Percentiles rank a stretch among this genome's conserved stretches.
phyloP scores from a whole-genome alignment of 2,888 invertebrate genomes.

The Ommatoiulus sabulosus region DNA sequence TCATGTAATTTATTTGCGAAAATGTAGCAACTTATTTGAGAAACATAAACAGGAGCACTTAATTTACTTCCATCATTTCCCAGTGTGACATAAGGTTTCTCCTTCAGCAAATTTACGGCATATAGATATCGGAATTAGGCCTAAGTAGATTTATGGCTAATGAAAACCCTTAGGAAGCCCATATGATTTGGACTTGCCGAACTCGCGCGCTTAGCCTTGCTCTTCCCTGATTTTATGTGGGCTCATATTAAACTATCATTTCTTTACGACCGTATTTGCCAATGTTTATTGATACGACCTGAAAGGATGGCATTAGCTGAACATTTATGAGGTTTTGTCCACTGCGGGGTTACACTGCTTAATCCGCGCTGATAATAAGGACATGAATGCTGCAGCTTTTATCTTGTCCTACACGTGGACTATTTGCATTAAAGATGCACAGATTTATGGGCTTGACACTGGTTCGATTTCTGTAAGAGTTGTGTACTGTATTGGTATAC shows the following conservation, averaged over 20 bases:
- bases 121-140: slow-evolving; percentile 27
- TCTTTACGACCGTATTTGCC: not conserved
- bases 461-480: no score
- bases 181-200: not conserved
- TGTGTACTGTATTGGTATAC: no score
- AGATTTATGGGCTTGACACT: no score
- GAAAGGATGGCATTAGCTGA: not conserved
- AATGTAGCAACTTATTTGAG: not conserved
- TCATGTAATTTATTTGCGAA: not conserved
- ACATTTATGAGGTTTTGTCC: not conserved
- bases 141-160: slow-evolving; percentile 41
- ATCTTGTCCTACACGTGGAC: no score
- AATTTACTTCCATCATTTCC: slow-evolving; percentile 44
- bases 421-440: no score
- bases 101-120: not conserved
- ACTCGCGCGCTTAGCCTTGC: not conserved
- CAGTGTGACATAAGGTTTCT: slow-evolving; percentile 26
- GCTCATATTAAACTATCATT: slow-evolving; percentile 38
- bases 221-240: not conserved
- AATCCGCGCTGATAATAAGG: not conserved
- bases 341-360: not conserved
- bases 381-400: no score
- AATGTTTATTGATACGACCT: not conserved
- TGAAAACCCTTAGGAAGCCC: not conserved
- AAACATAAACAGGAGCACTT: slow-evolving; percentile 30